phyloP scores from a whole-genome alignment of 2,888 invertebrate genomes.

The Apodemia hepburni region DNA sequence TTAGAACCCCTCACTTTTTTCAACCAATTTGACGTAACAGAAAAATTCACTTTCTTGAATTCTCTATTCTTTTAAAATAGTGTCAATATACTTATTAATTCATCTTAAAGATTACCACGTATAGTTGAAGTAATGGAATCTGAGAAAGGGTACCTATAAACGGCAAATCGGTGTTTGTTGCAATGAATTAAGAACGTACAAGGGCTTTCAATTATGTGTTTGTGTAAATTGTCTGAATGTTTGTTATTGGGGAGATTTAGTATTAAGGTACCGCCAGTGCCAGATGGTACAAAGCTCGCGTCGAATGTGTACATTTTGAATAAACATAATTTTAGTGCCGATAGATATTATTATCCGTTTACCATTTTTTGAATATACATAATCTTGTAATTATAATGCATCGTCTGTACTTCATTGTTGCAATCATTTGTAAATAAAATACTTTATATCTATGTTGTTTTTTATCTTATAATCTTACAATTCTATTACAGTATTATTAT shows the following conservation, averaged over 20 bases:
- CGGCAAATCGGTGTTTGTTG: not conserved
- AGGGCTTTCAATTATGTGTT: slow-evolving; percentile 27
- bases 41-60: not conserved
- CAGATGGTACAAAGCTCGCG: slow-evolving; percentile 44
- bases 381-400: slow-evolving; percentile 79
- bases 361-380: slow-evolving; percentile 73
- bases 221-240: slow-evolving; percentile 24
- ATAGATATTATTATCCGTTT: slow-evolving; percentile 73
- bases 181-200: not conserved
- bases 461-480: not conserved
- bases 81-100: slow-evolving; percentile 1
- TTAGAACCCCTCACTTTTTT: slow-evolving; percentile 5
- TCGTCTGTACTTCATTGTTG: slow-evolving; percentile 80
- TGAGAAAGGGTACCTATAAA: not conserved
- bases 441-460: slow-evolving; percentile 36
- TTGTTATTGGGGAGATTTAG: slow-evolving; percentile 20
- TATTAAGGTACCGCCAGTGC: slow-evolving; percentile 34
- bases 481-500: too few relatives aligned
- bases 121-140: not conserved
- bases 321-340: slow-evolving; percentile 73
- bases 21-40: slow-evolving; percentile 1
- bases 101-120: slow-evolving; percentile 7
- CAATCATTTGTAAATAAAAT: slow-evolving; percentile 82
- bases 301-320: slow-evolving; percentile 68
- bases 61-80: slow-evolving; percentile 3